These are phyloP conservation scores for Diglossa brunneiventris DNA, from an alignment of 2,113 vertebrate species.

Conservation along the genomic window DNA sequence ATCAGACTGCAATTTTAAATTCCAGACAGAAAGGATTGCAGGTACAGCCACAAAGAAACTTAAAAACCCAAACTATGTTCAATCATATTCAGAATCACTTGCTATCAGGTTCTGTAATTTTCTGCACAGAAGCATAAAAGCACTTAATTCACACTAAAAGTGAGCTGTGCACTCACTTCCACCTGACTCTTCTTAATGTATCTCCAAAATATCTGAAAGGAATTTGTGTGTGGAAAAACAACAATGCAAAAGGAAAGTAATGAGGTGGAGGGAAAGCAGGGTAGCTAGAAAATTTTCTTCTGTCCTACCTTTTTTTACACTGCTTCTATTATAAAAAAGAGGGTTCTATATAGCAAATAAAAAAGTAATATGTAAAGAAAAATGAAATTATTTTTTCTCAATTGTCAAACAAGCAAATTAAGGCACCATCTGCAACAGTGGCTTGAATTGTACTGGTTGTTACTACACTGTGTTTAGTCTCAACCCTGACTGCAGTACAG, in stretches of 20 bases:
- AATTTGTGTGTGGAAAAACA: neutral
- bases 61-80: neutral
- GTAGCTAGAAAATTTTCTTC: neutral
- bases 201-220: neutral
- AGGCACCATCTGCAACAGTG: neutral
- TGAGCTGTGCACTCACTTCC: neutral
- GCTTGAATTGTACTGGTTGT: neutral
- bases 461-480: neutral
- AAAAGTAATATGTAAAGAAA: neutral
- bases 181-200: neutral
- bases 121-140: neutral
- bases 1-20: neutral
- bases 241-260: neutral
- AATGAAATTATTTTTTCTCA: neutral
- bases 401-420: neutral
- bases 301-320: neutral
- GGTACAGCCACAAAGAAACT: neutral
- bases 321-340: neutral
- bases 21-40: neutral
- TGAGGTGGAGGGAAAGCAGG: neutral
- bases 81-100: neutral
- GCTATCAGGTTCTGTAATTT: neutral
- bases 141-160: neutral
- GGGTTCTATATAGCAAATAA: neutral
- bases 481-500: neutral